Evolutionary conservation across 2,797 vertebrate genomes (phyloP).

Genomic region (Hylomyscus alleni): DNA sequence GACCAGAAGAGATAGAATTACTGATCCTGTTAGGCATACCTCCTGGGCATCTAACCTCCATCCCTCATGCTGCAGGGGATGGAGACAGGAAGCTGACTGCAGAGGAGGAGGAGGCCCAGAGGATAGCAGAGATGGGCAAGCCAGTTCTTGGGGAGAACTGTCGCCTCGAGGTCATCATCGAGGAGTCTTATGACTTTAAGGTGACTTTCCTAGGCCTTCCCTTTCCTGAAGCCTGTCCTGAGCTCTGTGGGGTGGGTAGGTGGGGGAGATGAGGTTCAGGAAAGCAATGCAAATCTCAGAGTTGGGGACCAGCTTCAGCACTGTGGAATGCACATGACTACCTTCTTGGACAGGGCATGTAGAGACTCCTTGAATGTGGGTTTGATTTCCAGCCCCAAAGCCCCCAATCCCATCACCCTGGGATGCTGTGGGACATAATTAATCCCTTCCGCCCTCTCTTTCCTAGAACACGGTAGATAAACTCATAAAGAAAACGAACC

Average conservation of each 20-base stretch:
- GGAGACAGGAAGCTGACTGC: conserved; percentile 91
- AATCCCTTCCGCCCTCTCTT: neutral
- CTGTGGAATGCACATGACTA: neutral
- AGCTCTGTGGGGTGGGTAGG: neutral
- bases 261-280: neutral
- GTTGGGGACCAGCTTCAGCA: neutral
- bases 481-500: conserved; percentile 95
- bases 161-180: conserved; percentile 95
- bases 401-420: rapidly evolving
- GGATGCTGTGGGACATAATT: neutral
- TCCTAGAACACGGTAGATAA: conserved; percentile 95
- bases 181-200: conserved; percentile 98
- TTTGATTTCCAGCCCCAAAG: neutral
- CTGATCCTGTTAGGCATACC: neutral
- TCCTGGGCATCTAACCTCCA: conserved; percentile 44
- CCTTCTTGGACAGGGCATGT: neutral
- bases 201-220: conserved; percentile 82
- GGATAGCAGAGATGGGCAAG: conserved; percentile 96
- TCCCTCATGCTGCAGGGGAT: conserved; percentile 87
- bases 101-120: conserved; percentile 94
- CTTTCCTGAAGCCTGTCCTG: neutral
- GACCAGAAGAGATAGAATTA: neutral
- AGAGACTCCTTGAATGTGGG: neutral
- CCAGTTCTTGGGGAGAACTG: conserved; percentile 95
- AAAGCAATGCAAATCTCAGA: neutral